Conservation (phyloP, 2,888 invertebrate species). For the Melinopterus prodromus region DNA sequence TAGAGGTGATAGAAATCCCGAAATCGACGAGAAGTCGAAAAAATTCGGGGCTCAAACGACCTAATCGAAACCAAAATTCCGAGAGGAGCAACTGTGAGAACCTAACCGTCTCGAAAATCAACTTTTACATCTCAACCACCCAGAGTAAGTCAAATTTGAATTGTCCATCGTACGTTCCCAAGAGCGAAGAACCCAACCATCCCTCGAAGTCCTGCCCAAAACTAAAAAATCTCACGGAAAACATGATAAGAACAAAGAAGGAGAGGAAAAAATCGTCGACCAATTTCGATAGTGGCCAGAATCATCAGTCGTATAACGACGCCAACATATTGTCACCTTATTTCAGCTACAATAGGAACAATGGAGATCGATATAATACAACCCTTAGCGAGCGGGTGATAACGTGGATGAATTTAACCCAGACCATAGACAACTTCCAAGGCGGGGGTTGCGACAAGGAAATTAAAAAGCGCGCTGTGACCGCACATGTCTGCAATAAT, state of each 20-base stretch:
- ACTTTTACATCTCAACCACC: constrained; percentile 43
- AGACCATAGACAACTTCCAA: constrained; percentile 28
- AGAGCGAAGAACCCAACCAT: neutral
- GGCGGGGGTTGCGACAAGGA: constrained; percentile 22
- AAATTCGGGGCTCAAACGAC: constrained; percentile 18
- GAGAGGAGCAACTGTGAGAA: constrained; percentile 30
- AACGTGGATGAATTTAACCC: constrained; percentile 73
- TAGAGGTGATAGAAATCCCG: constrained; percentile 36
- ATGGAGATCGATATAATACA: constrained; percentile 47
- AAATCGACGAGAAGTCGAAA: constrained; percentile 28
- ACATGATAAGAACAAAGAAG: constrained; percentile 41
- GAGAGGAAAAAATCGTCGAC: constrained; percentile 39
- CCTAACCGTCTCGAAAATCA: constrained; percentile 50
- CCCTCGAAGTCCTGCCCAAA: constrained; percentile 42
- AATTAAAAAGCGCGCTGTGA: constrained; percentile 32
- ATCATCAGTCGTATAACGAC: neutral
- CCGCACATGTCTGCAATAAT: constrained; percentile 33
- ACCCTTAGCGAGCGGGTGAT: constrained; percentile 75
- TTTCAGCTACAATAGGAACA: constrained; percentile 21
- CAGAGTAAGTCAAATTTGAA: constrained; percentile 33
- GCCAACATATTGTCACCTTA: constrained; percentile 27
- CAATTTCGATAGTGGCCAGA: neutral
- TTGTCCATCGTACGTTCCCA: neutral
- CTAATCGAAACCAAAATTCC: constrained; percentile 14
- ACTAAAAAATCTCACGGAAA: constrained; percentile 46